phyloP scores from a whole-genome alignment of 2,888 invertebrate species.

The Xestia c-nigrum region DNA sequence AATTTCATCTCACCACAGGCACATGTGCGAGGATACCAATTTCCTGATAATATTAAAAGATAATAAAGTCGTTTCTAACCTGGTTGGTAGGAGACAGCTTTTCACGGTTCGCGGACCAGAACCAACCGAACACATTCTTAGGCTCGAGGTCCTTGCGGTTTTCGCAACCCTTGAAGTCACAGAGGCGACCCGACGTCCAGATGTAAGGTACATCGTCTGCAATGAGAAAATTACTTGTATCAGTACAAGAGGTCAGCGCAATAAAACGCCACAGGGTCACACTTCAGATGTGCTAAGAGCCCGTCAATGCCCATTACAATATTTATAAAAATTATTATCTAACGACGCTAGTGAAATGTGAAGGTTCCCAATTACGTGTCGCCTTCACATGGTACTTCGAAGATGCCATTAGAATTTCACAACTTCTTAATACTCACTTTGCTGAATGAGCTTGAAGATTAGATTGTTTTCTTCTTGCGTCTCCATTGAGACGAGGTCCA shows the following conservation, averaged over 20 bases:
- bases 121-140: constrained; percentile 96
- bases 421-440: constrained; percentile 89
- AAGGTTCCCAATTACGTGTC: constrained; percentile 63
- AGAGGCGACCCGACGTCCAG: constrained; percentile 97
- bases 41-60: neutral
- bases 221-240: constrained; percentile 60
- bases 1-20: constrained; percentile 1
- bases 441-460: constrained; percentile 96
- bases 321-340: constrained; percentile 55
- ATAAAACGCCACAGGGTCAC: constrained; percentile 53
- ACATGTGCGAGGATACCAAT: neutral
- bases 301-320: constrained; percentile 58
- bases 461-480: constrained; percentile 97
- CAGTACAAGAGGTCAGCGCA: constrained; percentile 32
- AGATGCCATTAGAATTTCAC: constrained; percentile 52
- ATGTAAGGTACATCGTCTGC: constrained; percentile 97
- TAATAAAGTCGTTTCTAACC: constrained; percentile 71
- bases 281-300: constrained; percentile 47
- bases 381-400: constrained; percentile 48
- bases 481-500: constrained; percentile 97
- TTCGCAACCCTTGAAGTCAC: constrained; percentile 98
- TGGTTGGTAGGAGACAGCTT: constrained; percentile 96
- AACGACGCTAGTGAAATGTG: constrained; percentile 60
- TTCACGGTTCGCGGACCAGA: constrained; percentile 97
- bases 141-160: constrained; percentile 96